Percentiles rank a stretch among this genome's conserved stretches.
Conservation (phyloP, 2,797 vertebrate species). For the Vespertilio murinus region DNA sequence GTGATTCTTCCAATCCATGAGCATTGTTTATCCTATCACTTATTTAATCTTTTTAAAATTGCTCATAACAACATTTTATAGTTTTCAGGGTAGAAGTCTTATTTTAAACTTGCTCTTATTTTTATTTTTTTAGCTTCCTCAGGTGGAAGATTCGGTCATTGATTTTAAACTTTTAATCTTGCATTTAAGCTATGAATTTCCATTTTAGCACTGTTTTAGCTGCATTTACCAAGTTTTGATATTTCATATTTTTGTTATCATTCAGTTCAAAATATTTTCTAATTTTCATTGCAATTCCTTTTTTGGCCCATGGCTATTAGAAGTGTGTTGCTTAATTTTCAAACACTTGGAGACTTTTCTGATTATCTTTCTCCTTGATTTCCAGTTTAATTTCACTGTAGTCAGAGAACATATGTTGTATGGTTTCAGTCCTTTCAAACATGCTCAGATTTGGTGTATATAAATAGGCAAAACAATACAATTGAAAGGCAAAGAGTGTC, state of each 20-base stretch:
- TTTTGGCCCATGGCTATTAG: constrained; percentile 19
- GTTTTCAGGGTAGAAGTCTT: background rate
- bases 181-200: background rate
- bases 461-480: background rate
- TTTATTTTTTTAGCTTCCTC: background rate
- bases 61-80: background rate
- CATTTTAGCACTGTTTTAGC: background rate
- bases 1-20: background rate
- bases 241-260: constrained; percentile 32
- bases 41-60: background rate
- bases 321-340: constrained; percentile 23
- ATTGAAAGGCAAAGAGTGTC: background rate
- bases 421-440: constrained; percentile 8
- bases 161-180: constrained; percentile 33
- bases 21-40: background rate
- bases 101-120: background rate
- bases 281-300: background rate
- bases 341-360: background rate
- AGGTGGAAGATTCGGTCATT: background rate
- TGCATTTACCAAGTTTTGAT: background rate
- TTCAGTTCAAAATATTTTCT: constrained; percentile 21
- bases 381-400: constrained; percentile 18
- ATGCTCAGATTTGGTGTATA: background rate
- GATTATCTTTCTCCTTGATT: constrained; percentile 6
- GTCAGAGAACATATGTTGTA: background rate